These are phyloP conservation scores for Drosophila miranda DNA, from an alignment of 1,140 invertebrate genomes.

Conservation along the genomic window DNA sequence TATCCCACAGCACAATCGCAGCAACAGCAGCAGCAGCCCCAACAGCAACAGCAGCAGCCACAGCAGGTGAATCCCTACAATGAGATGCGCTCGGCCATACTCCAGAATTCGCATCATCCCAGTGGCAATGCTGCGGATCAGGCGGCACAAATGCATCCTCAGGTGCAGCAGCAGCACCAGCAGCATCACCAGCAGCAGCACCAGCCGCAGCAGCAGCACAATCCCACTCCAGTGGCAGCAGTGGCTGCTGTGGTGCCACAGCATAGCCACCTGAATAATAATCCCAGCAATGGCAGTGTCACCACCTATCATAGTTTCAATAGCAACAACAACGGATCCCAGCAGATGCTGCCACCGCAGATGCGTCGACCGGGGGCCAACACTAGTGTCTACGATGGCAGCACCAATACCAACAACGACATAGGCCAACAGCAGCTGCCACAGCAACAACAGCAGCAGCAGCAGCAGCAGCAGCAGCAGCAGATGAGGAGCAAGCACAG, in stretches of 20 bases:
- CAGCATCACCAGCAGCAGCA: conserved; percentile 30
- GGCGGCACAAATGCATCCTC: conserved; percentile 33
- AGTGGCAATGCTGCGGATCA: conserved; percentile 69
- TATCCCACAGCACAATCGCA: conserved; percentile 68
- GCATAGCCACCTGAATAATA: conserved; percentile 50
- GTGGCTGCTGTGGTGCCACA: conserved; percentile 35
- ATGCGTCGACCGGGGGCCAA: conserved; percentile 47
- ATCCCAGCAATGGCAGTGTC: conserved; percentile 49
- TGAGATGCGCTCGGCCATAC: conserved; percentile 75
- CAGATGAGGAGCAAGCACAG: conserved; percentile 24
- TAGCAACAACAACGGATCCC: conserved; percentile 52
- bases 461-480: too few relatives aligned
- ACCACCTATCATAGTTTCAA: conserved; percentile 30
- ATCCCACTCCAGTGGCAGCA: conserved; percentile 6
- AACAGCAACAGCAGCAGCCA: conserved; percentile 51
- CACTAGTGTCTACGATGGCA: conserved; percentile 35
- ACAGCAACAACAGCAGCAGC: not conserved
- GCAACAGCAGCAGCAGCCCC: conserved; percentile 55
- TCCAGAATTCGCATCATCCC: conserved; percentile 81
- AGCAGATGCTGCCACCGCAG: conserved; percentile 46
- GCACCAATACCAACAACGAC: conserved; percentile 2
- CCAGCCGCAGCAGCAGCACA: conserved; percentile 19
- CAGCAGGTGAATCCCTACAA: conserved; percentile 67
- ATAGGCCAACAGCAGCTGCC: not conserved
- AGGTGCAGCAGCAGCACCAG: conserved; percentile 35